phyloP scores from a whole-genome alignment of 2,113 vertebrate genomes.

The Tetrax tetrax region DNA sequence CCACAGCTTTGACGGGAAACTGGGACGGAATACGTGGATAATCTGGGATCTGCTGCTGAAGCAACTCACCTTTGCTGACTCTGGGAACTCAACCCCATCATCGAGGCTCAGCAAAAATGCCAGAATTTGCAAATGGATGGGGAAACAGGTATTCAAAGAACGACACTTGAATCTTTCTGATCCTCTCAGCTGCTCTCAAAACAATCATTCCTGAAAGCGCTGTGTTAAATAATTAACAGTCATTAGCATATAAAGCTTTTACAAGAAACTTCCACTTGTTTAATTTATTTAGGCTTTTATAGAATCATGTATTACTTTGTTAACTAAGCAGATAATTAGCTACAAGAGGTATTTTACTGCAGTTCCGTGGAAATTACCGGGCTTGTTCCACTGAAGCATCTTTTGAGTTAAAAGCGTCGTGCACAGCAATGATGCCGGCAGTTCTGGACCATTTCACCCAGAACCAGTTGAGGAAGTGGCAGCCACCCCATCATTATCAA shows the following conservation, averaged over 20 bases:
- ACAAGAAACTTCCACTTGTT: conserved; percentile 19
- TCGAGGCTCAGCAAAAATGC: not conserved
- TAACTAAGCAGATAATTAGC: conserved; percentile 51
- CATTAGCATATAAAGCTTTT: conserved; percentile 15
- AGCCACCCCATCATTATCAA: not conserved
- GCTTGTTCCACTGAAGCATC: not conserved
- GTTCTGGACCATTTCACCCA: not conserved
- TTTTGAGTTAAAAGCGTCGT: not conserved
- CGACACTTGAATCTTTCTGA: not conserved
- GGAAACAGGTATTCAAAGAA: not conserved
- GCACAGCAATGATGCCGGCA: not conserved
- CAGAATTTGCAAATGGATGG: not conserved
- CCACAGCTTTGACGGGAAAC: not conserved
- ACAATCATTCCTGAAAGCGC: not conserved
- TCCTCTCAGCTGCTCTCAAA: not conserved
- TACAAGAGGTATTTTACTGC: conserved; percentile 3
- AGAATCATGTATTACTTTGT: not conserved
- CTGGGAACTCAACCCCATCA: not conserved
- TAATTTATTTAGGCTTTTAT: conserved; percentile 1
- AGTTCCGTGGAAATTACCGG: not conserved
- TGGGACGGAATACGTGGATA: rapidly evolving
- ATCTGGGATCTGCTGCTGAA: not conserved
- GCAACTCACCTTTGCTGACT: not conserved
- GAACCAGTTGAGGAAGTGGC: not conserved
- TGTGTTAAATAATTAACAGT: conserved; percentile 5